Base-by-base conservation (phyloP, 2,113 vertebrate species). In the Ctenodactylus gundi region DNA sequence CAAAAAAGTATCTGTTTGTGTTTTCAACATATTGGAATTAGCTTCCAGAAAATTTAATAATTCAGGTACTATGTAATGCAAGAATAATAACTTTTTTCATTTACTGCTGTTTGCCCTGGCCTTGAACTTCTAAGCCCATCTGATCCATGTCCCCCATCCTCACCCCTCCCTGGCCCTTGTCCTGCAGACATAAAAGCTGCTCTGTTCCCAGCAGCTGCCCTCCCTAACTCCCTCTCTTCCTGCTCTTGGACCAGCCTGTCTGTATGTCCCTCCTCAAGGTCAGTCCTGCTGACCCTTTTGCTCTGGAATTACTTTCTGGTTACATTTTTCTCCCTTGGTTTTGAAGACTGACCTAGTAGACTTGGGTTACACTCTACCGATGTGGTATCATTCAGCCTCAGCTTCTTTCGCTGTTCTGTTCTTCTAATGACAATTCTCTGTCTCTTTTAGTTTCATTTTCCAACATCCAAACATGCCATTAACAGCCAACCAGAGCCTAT, bases 11-110 rank as follows among this genome's bases (percentile, higher is more conserved):
- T 14, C 44, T 80, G 9, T 94, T 64, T 21, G 27, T 81, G 55
- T 93, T 95, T 94, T 93, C 15, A 58, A 51, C 72, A 25, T n/a
- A 53, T 10, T 73, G 51, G 34, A 85, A 94, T 95, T 73, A 46
- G 70, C 70, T 46, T 87, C 34, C 87, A 73, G 84, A 84, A 96
- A 93, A 88, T 53, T 58, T 88, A 94, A 87, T 94, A 93, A 85
- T 95, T 64, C n/a, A 60, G 7, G 65, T 84, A 73, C 31, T 68
- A 17, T 72, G 68, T 77, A 53, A 95, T 83, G 49, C 7, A 91
- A 87, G 44, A 95, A 85, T 44, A 85, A 64, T 89, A 53, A 23
- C 70, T 60, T 90, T 76, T 77, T 51, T 58, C 36, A 88, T 88
- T 77, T 89, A 27, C 21, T 92, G 51, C 41, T 77, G 23, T 88